A percentile compares a stretch with the other conserved stretches of the same genome.
phyloP scores from a whole-genome alignment of 23 tunicate genomes.

The Ciona savignyi region DNA sequence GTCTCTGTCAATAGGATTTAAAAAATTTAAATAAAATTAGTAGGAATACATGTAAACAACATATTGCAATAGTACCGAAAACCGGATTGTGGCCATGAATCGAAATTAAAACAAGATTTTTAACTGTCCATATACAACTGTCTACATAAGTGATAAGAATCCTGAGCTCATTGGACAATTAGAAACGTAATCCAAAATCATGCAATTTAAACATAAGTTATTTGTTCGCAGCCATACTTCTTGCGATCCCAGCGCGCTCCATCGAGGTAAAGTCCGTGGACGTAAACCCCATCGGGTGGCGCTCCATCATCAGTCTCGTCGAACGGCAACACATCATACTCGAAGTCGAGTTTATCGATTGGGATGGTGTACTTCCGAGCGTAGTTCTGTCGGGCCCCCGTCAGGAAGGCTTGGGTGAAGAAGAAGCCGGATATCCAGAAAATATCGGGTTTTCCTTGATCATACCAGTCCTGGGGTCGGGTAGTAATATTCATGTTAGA shows the following conservation, averaged over 20 bases:
- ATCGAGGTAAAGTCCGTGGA: constrained; percentile 86
- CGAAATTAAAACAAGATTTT: no score
- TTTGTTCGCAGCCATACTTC: constrained; percentile 31
- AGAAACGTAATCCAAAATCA: background rate
- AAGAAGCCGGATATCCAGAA: constrained; percentile 99
- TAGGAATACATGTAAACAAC: no score
- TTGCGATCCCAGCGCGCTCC: constrained; percentile 99
- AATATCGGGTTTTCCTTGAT: constrained; percentile 88
- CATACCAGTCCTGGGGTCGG: constrained; percentile 92
- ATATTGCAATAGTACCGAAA: no score
- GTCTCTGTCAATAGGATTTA: no score
- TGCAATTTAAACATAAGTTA: background rate
- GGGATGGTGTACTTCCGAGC: constrained; percentile 98
- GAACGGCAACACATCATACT: constrained; percentile 72
- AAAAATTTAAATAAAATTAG: no score
- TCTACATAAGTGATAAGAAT: background rate
- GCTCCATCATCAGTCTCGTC: constrained; percentile 73
- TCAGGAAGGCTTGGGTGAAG: constrained; percentile 99
- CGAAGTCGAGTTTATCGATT: constrained; percentile 92
- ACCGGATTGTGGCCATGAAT: no score
- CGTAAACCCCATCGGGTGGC: constrained; percentile 94
- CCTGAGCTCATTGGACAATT: background rate
- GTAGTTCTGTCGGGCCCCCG: constrained; percentile 97
- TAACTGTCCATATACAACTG: no score
- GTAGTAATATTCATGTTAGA: no score